Evolutionary conservation across 2,113 vertebrate species (phyloP).

Genomic region (Rhea americana): DNA sequence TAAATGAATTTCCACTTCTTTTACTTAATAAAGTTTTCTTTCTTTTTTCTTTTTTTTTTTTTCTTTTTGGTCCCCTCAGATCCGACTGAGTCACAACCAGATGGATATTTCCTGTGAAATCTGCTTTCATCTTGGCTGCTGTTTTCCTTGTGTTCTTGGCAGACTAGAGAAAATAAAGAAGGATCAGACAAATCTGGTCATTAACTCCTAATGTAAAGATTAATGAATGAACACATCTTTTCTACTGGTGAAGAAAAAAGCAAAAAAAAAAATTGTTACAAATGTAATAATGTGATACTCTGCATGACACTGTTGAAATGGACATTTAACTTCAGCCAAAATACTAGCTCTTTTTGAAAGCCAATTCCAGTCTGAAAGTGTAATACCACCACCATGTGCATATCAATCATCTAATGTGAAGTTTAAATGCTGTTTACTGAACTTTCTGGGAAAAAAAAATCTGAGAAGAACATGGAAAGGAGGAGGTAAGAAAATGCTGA

Average conservation of each 20-base stretch:
- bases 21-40: background rate
- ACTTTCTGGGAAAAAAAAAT: background rate
- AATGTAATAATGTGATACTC: background rate
- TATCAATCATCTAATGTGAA: background rate
- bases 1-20: constrained; percentile 35
- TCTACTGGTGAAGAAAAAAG: background rate
- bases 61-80: background rate
- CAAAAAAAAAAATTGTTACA: background rate
- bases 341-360: background rate
- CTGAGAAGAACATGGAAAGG: background rate
- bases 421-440: background rate
- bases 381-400: background rate
- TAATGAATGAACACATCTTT: background rate
- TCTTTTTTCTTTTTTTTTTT: background rate
- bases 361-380: background rate
- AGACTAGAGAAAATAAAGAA: background rate
- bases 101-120: constrained; percentile 16
- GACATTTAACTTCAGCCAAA: background rate
- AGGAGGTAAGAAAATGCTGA: background rate
- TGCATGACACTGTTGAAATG: background rate
- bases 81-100: constrained; percentile 46
- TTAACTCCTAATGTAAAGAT: background rate
- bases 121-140: constrained; percentile 12
- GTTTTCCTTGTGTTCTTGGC: background rate
- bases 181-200: background rate